Evolutionary conservation across 2,888 invertebrate genomes (phyloP), one percentile per base, ranked within the genome.

Genomic region (Eustalomyia histrio): DNA sequence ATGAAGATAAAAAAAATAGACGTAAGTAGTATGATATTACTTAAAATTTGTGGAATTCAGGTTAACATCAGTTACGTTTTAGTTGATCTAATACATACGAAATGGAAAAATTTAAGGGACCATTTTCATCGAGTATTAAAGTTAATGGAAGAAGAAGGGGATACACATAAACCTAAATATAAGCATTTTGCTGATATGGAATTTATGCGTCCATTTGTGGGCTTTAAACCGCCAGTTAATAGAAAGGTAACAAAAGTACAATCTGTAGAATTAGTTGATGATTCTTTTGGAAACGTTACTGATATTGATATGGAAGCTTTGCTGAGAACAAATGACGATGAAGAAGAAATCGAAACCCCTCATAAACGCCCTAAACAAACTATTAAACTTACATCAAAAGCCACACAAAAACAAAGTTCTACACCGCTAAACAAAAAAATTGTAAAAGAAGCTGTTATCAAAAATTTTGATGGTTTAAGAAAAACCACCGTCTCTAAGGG

Each of bases 131-230:
- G 29, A 6, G 29, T 29, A 29, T 29, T 29, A 29, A 29, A 29
- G 29, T 29, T 29, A 29, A 29, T 1, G 29, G 29, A 29, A 6
- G 29, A 29, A 29, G 29, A 29, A 29, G 29, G 29, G 29, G 29
- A 29, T 29, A 7, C 1, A 29, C 29, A 29, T 14, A 79, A 71
- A 29, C 69, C 65, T 17, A 79, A 75, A 67, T 79, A 79, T 55
- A 50, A 71, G 10, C 71, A 74, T n/a, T 79, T 39, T 24, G 65
- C 75, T 65, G 79, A 75, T 18, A 75, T 79, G 10, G 39, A 39
- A 12, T 39, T 39, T 39, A 39, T 39, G 39, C 39, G 39, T 12
- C 12, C 39, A 0, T 39, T 39, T 39, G 39, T 39, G 2, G 39
- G 39, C 6, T 39, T 12, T 39, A 39, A 39, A 39, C 39, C 14